Evolutionary conservation across 2,113 vertebrate species (phyloP), one percentile per base, ranked within the genome.

Genomic region (Chaetodon auriga): DNA sequence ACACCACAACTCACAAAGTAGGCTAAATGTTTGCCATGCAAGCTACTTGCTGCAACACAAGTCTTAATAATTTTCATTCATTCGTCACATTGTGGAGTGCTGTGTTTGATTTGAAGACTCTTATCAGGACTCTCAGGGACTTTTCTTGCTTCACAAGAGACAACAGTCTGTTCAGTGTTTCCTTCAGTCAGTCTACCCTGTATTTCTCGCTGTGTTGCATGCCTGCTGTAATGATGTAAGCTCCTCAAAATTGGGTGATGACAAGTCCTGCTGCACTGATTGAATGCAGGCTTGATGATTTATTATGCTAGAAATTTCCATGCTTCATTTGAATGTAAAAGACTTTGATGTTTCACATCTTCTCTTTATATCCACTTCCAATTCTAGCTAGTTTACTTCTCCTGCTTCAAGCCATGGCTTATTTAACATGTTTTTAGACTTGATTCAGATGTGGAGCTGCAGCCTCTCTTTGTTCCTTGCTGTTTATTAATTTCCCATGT

Each of bases 191-290:
- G 71, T 77, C 83, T 85, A 60, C 15, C 62, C 70, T 69, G 13
- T 35, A 16, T 84, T 68, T 73, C 12, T 87, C 75, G 14, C 69
- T 43, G 23, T 35, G 65, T 60, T 84, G 70, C 58, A 13, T 84
- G 68, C 68, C 78, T 3, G 2, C 65, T 25, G 9, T 48, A 18
- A 79, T 88, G 83, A 92, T 48, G 71, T 78, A 53, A 86, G 36
- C 30, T 58, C 70, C 65, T 68, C 55, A 75, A 58, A 61, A 45
- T 53, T 77, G 66, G 49, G 60, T 70, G 62, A 80, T 60, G 75
- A 75, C 51, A 62, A 77, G 49, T 82, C 53, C 23, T 12, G 38
- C 49, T 71, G 55, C 75, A 25, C 62, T 66, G 68, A 89, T 62
- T 16, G 49, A 78, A 75, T 53, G 55, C 74, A 90, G 75, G 19